A percentile compares a stretch with the other conserved stretches of the same genome.
Conservation (phyloP, 2,797 vertebrate species). For the Salarias fasciatus region DNA sequence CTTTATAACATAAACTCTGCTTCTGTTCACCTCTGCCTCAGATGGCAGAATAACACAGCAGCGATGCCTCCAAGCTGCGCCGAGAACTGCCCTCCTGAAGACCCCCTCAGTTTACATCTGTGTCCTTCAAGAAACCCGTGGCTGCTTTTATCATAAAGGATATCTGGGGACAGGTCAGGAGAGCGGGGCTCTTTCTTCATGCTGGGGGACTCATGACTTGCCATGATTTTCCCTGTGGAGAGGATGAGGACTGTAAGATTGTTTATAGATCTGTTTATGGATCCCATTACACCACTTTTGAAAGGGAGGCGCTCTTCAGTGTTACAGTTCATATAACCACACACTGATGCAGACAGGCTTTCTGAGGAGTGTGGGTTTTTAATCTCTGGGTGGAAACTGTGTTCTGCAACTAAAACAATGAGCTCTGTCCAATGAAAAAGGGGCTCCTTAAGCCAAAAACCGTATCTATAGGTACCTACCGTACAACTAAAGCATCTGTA, state of each 20-base stretch:
- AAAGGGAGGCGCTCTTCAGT: slow-evolving; percentile 59
- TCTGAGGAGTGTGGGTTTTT: slow-evolving; percentile 25
- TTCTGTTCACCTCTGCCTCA: slow-evolving; percentile 72
- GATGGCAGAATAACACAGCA: slow-evolving; percentile 33
- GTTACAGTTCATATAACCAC: slow-evolving; percentile 67
- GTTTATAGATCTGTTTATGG: slow-evolving; percentile 60
- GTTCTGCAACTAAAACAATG: no score
- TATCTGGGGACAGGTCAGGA: slow-evolving; percentile 58
- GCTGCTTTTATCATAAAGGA: slow-evolving; percentile 62
- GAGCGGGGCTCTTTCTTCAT: slow-evolving; percentile 74
- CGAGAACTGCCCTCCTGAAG: slow-evolving; percentile 78
- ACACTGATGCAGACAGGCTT: slow-evolving; percentile 37
- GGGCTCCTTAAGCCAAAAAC: no score
- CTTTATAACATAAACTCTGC: slow-evolving; percentile 68
- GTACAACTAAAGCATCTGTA: no score
- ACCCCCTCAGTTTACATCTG: slow-evolving; percentile 71
- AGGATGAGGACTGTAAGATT: slow-evolving; percentile 67
- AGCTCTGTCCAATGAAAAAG: no score
- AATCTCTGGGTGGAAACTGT: slow-evolving; percentile 51
- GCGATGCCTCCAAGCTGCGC: slow-evolving; percentile 43
- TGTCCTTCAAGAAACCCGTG: slow-evolving; percentile 58
- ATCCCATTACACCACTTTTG: slow-evolving; percentile 59
- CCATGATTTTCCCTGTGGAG: slow-evolving; percentile 47
- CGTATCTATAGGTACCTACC: no score
- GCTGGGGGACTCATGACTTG: slow-evolving; percentile 51